Conservation (phyloP, 2,888 invertebrate species). For the Panzeria rudis region DNA sequence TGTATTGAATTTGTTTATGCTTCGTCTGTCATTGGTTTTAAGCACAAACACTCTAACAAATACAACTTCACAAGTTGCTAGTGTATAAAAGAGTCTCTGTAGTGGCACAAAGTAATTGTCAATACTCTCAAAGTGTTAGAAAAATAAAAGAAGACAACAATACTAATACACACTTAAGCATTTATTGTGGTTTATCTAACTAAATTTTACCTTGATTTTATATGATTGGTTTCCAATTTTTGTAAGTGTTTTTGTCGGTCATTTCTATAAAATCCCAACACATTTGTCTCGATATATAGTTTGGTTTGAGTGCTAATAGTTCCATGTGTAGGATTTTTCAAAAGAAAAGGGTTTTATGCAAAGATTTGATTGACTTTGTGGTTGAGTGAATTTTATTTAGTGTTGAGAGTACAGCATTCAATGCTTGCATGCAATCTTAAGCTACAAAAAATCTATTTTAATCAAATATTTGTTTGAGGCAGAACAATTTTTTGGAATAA, state of each 20-base stretch:
- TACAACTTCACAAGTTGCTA: not conserved
- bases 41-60: conserved; percentile 4
- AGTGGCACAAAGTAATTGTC: conserved; percentile 50
- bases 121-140: conserved; percentile 48
- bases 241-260: conserved; percentile 7
- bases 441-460: no score
- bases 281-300: conserved; percentile 13
- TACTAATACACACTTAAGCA: conserved; percentile 29
- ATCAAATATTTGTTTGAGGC: conserved; percentile 19
- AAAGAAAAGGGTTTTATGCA: conserved; percentile 33
- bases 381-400: conserved; percentile 71
- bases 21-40: conserved; percentile 61
- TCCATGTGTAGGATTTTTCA: conserved; percentile 7
- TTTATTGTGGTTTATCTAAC: conserved; percentile 68
- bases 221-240: conserved; percentile 66
- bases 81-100: conserved; percentile 5
- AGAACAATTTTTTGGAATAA: conserved; percentile 20
- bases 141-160: conserved; percentile 34
- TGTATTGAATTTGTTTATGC: conserved; percentile 68
- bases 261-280: not conserved
- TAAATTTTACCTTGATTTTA: conserved; percentile 68
- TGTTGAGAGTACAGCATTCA: conserved; percentile 33
- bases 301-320: conserved; percentile 15
- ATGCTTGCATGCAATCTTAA: conserved; percentile 1
- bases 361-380: conserved; percentile 72